Conservation (phyloP, 2,797 vertebrate genomes). For the Yasuhikotakia modesta region DNA sequence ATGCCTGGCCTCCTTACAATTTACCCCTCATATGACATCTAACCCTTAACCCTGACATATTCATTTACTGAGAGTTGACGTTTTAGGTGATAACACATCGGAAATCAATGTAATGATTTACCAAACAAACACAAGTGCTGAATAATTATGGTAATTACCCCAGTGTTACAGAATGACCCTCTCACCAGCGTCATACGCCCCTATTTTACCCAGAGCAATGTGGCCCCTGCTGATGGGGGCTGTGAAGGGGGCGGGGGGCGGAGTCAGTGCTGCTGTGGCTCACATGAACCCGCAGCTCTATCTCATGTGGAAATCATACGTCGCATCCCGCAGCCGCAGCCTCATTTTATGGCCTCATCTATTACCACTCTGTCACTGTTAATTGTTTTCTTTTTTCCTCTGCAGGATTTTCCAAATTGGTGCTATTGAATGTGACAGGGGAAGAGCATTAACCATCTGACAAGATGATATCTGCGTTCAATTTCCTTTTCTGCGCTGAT, state of each 20-base stretch:
- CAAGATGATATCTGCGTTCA: slow-evolving; percentile 99
- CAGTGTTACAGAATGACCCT: slow-evolving; percentile 20
- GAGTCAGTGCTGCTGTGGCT: slow-evolving; percentile 85
- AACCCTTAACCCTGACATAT: slow-evolving; percentile 59
- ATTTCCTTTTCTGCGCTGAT: slow-evolving; percentile 99
- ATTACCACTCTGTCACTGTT: slow-evolving; percentile 99
- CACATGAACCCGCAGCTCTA: slow-evolving; percentile 89
- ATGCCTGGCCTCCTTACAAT: slow-evolving; percentile 38
- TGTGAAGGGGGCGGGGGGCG: slow-evolving; percentile 65
- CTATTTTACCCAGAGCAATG: slow-evolving; percentile 19
- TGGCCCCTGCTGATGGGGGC: slow-evolving; percentile 69
- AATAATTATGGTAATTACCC: slow-evolving; percentile 66
- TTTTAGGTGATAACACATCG: slow-evolving; percentile 51
- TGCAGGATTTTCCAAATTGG: slow-evolving; percentile 99
- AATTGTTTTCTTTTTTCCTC: slow-evolving; percentile 99
- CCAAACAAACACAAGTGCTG: slow-evolving; percentile 65
- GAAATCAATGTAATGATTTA: slow-evolving; percentile 67
- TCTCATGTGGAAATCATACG: slow-evolving; percentile 99
- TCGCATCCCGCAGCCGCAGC: slow-evolving; percentile 95
- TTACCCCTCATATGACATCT: slow-evolving; percentile 42
- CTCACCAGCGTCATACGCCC: slow-evolving; percentile 30
- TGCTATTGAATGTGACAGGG: slow-evolving; percentile 99
- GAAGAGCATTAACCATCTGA: slow-evolving; percentile 99
- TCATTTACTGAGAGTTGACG: slow-evolving; percentile 64
- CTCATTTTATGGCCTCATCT: slow-evolving; percentile 99